These are phyloP conservation scores for Prunella himalayana DNA, from an alignment of 2,113 vertebrate species.

Conservation along the genomic window DNA sequence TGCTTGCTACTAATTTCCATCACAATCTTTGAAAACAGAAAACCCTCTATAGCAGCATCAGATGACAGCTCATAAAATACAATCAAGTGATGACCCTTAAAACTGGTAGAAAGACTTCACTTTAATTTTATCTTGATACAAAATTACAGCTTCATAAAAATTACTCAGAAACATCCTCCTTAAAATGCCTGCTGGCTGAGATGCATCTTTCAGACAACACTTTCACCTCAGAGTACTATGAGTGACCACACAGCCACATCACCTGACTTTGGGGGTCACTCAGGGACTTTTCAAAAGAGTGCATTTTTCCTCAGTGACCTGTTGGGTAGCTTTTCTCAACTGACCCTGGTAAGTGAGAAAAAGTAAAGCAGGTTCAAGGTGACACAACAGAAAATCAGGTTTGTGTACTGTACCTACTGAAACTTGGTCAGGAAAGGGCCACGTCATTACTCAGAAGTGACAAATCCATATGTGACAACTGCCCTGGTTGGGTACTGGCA, in stretches of 20 bases:
- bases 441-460: background rate
- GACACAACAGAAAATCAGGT: background rate
- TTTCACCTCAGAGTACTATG: background rate
- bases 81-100: background rate
- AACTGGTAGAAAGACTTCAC: background rate
- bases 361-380: background rate
- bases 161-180: background rate
- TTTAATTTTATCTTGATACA: background rate
- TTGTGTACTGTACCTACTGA: background rate
- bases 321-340: background rate
- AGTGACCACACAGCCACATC: background rate
- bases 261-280: background rate
- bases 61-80: background rate
- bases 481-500: background rate
- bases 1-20: background rate
- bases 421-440: background rate
- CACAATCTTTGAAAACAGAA: background rate
- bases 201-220: background rate
- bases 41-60: background rate
- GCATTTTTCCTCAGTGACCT: background rate
- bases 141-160: background rate
- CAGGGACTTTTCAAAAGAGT: background rate
- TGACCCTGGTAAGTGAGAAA: background rate
- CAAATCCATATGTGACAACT: background rate
- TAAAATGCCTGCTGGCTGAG: background rate